phyloP scores from a whole-genome alignment of 2,888 invertebrate genomes.

The Netelia virgata region DNA sequence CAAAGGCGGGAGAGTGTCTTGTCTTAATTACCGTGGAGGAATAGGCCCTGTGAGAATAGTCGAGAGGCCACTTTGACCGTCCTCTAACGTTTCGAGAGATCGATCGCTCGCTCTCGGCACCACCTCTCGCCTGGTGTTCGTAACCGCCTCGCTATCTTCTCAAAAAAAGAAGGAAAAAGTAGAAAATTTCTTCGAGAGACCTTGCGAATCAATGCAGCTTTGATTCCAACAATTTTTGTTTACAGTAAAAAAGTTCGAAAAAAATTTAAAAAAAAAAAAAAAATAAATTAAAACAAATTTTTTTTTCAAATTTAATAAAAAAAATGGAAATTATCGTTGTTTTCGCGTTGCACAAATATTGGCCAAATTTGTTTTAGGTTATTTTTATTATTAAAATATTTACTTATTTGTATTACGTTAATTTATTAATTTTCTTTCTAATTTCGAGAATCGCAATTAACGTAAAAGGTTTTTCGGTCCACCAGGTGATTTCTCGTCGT shows the following conservation, averaged over 20 bases:
- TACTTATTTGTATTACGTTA: not conserved
- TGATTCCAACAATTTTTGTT: not conserved
- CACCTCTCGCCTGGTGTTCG: slow-evolving; percentile 10
- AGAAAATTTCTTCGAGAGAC: not conserved
- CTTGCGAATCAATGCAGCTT: not conserved
- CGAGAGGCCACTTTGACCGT: slow-evolving; percentile 59
- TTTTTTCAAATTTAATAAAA: not conserved
- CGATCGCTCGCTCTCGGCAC: slow-evolving; percentile 35
- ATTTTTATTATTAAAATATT: not conserved
- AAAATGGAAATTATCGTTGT: not conserved
- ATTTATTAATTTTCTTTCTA: not conserved
- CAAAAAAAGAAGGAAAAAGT: not conserved
- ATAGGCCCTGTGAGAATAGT: slow-evolving; percentile 55
- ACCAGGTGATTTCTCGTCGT: not conserved
- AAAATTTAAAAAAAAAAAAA: not conserved
- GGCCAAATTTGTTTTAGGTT: not conserved
- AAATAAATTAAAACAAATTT: not conserved
- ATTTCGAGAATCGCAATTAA: not conserved
- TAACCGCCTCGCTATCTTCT: slow-evolving; percentile 28
- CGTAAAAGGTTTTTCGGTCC: slow-evolving; percentile 11
- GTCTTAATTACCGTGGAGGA: slow-evolving; percentile 60
- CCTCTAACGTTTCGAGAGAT: slow-evolving; percentile 61
- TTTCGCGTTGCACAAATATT: not conserved
- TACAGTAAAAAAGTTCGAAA: not conserved
- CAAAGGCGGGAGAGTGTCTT: slow-evolving; percentile 51